These are phyloP conservation scores for Phalacrocorax aristotelis DNA, from an alignment of 2,113 vertebrate species.

Conservation along the genomic window DNA sequence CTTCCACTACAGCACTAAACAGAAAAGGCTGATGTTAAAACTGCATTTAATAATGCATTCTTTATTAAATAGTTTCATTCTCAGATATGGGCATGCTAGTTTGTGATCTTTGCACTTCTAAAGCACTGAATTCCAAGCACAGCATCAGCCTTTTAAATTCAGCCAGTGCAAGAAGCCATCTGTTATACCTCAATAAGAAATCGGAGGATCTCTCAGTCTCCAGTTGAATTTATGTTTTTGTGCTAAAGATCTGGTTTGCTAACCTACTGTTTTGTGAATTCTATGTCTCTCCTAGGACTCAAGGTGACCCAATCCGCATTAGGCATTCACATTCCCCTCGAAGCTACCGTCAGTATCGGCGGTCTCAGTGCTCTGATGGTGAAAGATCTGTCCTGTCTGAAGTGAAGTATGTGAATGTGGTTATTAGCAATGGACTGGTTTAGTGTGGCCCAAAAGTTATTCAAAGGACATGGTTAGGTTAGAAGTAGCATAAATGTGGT, in stretches of 20 bases:
- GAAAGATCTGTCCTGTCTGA: slow-evolving; percentile 89
- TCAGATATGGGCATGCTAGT: not conserved
- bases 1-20: not conserved
- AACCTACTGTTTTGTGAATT: not conserved
- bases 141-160: not conserved
- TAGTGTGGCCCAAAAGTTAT: not conserved
- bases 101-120: not conserved
- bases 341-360: slow-evolving; percentile 84
- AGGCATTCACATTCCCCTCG: slow-evolving; percentile 87
- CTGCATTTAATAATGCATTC: not conserved
- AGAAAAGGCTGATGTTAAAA: not conserved
- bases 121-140: not conserved
- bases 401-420: slow-evolving; percentile 80
- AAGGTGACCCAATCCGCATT: slow-evolving; percentile 86
- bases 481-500: not conserved
- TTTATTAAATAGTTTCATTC: not conserved
- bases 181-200: not conserved
- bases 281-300: slow-evolving; percentile 76
- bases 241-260: not conserved
- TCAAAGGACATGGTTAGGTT: not conserved
- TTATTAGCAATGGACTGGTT: not conserved
- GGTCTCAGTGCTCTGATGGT: slow-evolving; percentile 88
- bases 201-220: not conserved
- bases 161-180: not conserved
- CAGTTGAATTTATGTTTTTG: not conserved